Percentiles rank a stretch among this genome's conserved stretches.
Conservation (phyloP, 2,113 vertebrate genomes). For the Trichomycterus rosablanca region DNA sequence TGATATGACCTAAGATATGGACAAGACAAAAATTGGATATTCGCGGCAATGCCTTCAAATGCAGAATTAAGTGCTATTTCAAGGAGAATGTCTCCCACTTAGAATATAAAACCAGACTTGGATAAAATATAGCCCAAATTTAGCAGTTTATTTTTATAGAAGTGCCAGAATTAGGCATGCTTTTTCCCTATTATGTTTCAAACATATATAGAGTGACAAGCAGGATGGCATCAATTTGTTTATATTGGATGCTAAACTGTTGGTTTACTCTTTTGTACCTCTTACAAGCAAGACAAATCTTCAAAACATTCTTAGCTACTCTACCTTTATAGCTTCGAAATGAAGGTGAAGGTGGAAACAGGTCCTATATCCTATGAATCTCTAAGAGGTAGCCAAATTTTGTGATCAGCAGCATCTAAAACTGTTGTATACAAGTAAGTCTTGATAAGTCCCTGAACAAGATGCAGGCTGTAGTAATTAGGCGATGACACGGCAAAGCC, state of each 20-base stretch:
- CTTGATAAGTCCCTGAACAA: too few relatives aligned
- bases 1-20: not conserved
- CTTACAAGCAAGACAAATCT: not conserved
- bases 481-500: too few relatives aligned
- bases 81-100: not conserved
- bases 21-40: slow-evolving; percentile 5
- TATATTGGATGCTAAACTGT: slow-evolving; percentile 17
- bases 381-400: not conserved
- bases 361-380: not conserved
- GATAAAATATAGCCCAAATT: not conserved
- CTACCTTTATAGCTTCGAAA: too few relatives aligned
- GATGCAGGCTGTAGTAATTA: too few relatives aligned
- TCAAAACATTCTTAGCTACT: too few relatives aligned
- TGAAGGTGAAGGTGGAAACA: too few relatives aligned
- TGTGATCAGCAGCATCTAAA: not conserved
- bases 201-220: slow-evolving; percentile 24
- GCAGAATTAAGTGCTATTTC: not conserved
- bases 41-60: slow-evolving; percentile 10
- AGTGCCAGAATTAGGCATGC: slow-evolving; percentile 13
- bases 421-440: too few relatives aligned
- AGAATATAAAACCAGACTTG: not conserved
- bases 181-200: slow-evolving; percentile 22
- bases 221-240: slow-evolving; percentile 13
- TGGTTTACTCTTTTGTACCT: slow-evolving; percentile 26
- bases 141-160: slow-evolving; percentile 7